phyloP scores from a whole-genome alignment of 2,797 vertebrate genomes.

The Schizopygopsis pylzovi region DNA sequence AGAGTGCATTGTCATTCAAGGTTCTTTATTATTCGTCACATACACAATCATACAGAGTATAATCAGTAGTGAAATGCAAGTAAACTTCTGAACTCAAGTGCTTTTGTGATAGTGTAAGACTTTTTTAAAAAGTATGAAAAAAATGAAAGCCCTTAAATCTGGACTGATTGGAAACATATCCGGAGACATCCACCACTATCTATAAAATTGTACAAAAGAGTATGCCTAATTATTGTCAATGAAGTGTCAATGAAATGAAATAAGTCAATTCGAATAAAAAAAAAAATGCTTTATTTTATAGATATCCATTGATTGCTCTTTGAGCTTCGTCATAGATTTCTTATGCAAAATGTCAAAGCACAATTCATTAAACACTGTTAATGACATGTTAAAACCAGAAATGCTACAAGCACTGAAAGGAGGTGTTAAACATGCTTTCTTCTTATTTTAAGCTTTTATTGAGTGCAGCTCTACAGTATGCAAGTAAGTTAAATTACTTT shows the following conservation, averaged over 20 bases:
- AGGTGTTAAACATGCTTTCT: not conserved
- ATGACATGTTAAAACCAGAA: not conserved
- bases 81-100: not conserved
- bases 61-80: too few species aligned
- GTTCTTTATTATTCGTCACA: too few species aligned
- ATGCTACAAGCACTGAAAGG: not conserved
- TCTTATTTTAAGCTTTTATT: not conserved
- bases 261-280: not conserved
- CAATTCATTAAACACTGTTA: not conserved
- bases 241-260: not conserved
- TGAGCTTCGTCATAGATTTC: constrained; percentile 45
- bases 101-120: too few species aligned
- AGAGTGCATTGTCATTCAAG: too few species aligned
- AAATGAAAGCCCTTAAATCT: not conserved
- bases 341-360: constrained; percentile 6
- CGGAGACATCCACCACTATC: not conserved
- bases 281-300: constrained; percentile 42
- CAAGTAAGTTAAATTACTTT: constrained; percentile 29
- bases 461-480: constrained; percentile 10
- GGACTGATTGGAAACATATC: not conserved
- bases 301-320: constrained; percentile 54
- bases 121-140: not conserved
- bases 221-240: not conserved
- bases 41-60: too few species aligned
- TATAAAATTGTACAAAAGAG: not conserved